A percentile compares a stretch with the other conserved stretches of the same genome.
phyloP scores from a whole-genome alignment of 2,113 vertebrate genomes.

The Dissostichus mawsoni region DNA sequence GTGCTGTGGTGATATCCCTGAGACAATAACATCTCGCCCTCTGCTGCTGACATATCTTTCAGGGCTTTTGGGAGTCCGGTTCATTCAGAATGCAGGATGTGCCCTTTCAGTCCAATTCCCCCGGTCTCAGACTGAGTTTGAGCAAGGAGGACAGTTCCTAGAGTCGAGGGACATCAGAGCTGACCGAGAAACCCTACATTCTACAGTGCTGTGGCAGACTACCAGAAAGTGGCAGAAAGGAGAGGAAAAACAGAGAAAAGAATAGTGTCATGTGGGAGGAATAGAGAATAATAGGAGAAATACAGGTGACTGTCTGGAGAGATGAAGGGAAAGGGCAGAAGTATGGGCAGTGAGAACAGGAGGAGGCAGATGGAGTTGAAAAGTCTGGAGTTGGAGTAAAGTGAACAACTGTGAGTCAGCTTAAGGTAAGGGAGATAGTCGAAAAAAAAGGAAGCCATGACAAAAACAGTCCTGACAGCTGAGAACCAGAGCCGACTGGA shows the following conservation, averaged over 20 bases:
- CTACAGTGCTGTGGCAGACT: neutral
- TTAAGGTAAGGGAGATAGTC: neutral
- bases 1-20: neutral
- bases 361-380: neutral
- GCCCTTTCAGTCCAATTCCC: slow-evolving; percentile 44
- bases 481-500: slow-evolving; percentile 35
- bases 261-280: neutral
- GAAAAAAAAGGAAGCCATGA: neutral
- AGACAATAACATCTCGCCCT: neutral
- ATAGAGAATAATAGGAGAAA: neutral
- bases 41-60: slow-evolving; percentile 2
- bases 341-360: neutral
- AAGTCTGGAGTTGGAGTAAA: neutral
- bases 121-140: slow-evolving; percentile 12
- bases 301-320: neutral
- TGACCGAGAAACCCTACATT: neutral
- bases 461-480: slow-evolving; percentile 44
- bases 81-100: slow-evolving; percentile 35
- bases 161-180: slow-evolving; percentile 24
- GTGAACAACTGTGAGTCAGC: neutral
- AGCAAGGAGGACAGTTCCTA: slow-evolving; percentile 24
- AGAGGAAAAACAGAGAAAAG: slow-evolving; percentile 9
- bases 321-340: neutral
- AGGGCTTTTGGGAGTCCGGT: slow-evolving; percentile 14
- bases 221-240: neutral